Evolutionary conservation across 1,140 invertebrate species (phyloP).

Genomic region (Caenorhabditis inopinata): DNA sequence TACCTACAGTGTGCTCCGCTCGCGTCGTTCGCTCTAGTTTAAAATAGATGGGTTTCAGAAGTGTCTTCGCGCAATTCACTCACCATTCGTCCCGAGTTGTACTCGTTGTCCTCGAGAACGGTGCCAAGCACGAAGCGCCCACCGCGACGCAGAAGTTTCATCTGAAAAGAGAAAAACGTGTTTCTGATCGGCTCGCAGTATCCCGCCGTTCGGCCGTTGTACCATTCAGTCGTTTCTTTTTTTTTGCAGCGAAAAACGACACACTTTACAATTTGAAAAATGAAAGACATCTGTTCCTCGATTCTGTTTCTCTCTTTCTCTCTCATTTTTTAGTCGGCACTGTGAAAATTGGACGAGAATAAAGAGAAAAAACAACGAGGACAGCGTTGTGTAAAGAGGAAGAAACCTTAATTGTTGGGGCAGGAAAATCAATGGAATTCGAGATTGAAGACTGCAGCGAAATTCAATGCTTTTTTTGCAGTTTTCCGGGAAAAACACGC

Average conservation of each 20-base stretch:
- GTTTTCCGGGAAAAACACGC: too few relatives aligned
- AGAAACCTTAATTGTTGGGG: not conserved
- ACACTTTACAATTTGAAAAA: not conserved
- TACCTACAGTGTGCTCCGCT: too few relatives aligned
- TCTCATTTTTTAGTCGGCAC: not conserved
- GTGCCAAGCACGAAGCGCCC: constrained; percentile 55
- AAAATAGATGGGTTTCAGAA: too few relatives aligned
- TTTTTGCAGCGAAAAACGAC: not conserved
- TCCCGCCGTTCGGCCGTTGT: not conserved
- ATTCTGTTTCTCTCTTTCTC: not conserved
- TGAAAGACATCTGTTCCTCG: not conserved
- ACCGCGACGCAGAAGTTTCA: constrained; percentile 52
- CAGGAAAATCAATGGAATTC: not conserved
- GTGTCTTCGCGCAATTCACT: too few relatives aligned
- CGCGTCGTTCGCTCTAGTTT: too few relatives aligned
- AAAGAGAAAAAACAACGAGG: not conserved
- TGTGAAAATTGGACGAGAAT: not conserved
- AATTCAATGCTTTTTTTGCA: too few relatives aligned
- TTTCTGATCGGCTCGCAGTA: not conserved
- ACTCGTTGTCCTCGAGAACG: constrained; percentile 55
- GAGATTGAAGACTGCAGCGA: too few relatives aligned
- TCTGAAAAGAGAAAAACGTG: constrained; percentile 41
- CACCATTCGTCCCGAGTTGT: constrained; percentile 52
- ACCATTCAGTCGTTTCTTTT: not conserved
- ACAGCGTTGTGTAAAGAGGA: not conserved